These are phyloP conservation scores for Dryobotodes eremita DNA, from an alignment of 2,888 invertebrate species.

Conservation along the genomic window DNA sequence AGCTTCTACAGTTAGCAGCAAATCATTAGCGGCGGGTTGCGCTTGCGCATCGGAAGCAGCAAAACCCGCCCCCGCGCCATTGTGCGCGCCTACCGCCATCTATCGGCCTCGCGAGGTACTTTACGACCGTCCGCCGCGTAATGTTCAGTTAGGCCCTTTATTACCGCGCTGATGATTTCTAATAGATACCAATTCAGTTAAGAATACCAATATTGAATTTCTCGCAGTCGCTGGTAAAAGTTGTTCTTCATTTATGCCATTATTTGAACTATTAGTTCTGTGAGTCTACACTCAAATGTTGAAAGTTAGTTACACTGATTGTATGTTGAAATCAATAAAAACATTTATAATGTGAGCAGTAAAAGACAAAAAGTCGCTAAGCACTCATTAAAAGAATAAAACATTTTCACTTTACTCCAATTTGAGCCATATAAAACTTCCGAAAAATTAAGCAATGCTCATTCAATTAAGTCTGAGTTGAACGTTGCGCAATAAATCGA, in stretches of 20 bases:
- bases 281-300: neutral
- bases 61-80: slow-evolving; percentile 82
- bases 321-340: neutral
- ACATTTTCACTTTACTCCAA: slow-evolving; percentile 41
- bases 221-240: slow-evolving; percentile 55
- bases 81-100: slow-evolving; percentile 78
- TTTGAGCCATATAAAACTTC: slow-evolving; percentile 55
- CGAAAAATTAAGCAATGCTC: slow-evolving; percentile 66
- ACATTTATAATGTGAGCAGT: neutral
- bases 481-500: slow-evolving; percentile 70
- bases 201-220: slow-evolving; percentile 67
- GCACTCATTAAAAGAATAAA: slow-evolving; percentile 35
- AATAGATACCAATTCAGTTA: slow-evolving; percentile 76
- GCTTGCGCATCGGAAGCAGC: slow-evolving; percentile 64
- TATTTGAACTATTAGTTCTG: neutral
- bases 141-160: slow-evolving; percentile 74
- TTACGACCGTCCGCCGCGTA: slow-evolving; percentile 75
- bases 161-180: slow-evolving; percentile 77
- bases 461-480: slow-evolving; percentile 63
- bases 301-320: neutral
- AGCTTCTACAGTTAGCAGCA: slow-evolving; percentile 74
- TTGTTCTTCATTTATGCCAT: slow-evolving; percentile 38
- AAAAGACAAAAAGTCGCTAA: slow-evolving; percentile 1
- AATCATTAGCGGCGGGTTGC: slow-evolving; percentile 70
- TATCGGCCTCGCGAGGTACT: slow-evolving; percentile 71